These are phyloP conservation scores for Andrena cerasifolii DNA, from an alignment of 1,140 invertebrate species.

Conservation along the genomic window DNA sequence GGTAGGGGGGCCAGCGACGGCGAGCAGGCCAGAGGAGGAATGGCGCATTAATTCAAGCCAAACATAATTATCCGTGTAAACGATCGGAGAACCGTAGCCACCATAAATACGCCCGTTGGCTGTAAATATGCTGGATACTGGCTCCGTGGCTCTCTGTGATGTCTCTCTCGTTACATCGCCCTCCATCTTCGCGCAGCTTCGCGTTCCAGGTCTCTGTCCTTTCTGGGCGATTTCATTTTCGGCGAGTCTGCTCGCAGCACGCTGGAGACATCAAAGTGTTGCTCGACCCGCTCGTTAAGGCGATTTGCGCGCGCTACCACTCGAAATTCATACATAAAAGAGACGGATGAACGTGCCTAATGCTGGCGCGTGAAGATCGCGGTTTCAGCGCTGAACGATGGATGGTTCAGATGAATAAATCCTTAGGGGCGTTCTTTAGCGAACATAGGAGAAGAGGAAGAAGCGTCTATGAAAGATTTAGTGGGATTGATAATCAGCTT, in stretches of 20 bases:
- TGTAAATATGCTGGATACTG: conserved; percentile 39
- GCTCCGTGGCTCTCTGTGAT: conserved; percentile 14
- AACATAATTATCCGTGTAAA: conserved; percentile 65
- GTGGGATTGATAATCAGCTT: too few species aligned
- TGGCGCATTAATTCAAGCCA: conserved; percentile 56
- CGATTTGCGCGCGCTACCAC: background rate
- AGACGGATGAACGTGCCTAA: too few species aligned
- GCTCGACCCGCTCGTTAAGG: background rate
- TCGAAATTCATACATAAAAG: too few species aligned
- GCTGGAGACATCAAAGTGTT: background rate
- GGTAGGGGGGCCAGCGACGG: background rate
- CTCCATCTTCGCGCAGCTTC: background rate
- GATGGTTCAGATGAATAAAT: too few species aligned
- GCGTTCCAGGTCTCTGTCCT: background rate
- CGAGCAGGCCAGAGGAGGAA: background rate
- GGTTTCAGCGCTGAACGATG: background rate
- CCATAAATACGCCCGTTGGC: conserved; percentile 48
- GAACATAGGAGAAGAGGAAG: too few species aligned
- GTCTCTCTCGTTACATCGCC: background rate
- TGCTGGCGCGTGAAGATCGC: too few species aligned
- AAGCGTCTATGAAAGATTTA: too few species aligned
- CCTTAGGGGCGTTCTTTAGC: too few species aligned
- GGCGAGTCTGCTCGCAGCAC: too few species aligned
- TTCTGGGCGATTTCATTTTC: background rate
- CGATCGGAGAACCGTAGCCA: conserved; percentile 37